Evolutionary conservation across 2,113 vertebrate genomes (phyloP).

Genomic region (Platichthys stellatus): DNA sequence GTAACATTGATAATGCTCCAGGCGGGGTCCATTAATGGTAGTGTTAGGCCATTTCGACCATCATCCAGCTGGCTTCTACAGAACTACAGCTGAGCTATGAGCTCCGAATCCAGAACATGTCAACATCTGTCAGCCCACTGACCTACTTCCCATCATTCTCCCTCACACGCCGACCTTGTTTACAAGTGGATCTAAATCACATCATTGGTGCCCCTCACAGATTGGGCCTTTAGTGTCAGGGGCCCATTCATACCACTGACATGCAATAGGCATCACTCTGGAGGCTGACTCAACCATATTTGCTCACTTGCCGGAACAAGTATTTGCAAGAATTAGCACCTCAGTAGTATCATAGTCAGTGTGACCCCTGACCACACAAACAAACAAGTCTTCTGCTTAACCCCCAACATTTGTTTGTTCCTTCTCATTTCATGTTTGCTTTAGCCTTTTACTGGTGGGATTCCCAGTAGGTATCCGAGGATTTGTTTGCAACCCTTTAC

Average conservation of each 20-base stretch:
- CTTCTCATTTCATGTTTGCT: slow-evolving; percentile 36
- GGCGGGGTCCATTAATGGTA: slow-evolving; percentile 24
- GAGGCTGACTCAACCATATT: slow-evolving; percentile 17
- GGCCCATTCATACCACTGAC: slow-evolving; percentile 25
- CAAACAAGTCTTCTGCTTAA: slow-evolving; percentile 25
- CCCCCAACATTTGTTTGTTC: slow-evolving; percentile 22
- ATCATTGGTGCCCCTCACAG: slow-evolving; percentile 44
- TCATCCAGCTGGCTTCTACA: slow-evolving; percentile 57
- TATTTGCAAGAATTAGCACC: slow-evolving; percentile 33
- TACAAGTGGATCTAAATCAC: slow-evolving; percentile 55
- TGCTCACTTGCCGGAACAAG: slow-evolving; percentile 28
- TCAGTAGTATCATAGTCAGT: slow-evolving; percentile 20
- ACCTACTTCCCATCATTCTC: slow-evolving; percentile 68
- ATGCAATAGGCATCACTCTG: slow-evolving; percentile 6
- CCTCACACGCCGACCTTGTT: slow-evolving; percentile 64
- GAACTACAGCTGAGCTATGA: slow-evolving; percentile 70
- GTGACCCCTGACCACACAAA: slow-evolving; percentile 32
- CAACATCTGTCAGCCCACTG: slow-evolving; percentile 72
- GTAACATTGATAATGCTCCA: background rate
- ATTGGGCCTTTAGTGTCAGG: background rate
- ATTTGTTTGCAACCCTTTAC: slow-evolving; percentile 1
- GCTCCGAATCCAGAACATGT: slow-evolving; percentile 60
- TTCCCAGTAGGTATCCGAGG: slow-evolving; percentile 22
- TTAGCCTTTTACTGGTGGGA: slow-evolving; percentile 40
- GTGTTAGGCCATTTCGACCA: slow-evolving; percentile 29